Percentiles rank a stretch among this genome's conserved stretches.
Conservation (phyloP, 2,797 vertebrate species). For the Gymnodraco acuticeps region DNA sequence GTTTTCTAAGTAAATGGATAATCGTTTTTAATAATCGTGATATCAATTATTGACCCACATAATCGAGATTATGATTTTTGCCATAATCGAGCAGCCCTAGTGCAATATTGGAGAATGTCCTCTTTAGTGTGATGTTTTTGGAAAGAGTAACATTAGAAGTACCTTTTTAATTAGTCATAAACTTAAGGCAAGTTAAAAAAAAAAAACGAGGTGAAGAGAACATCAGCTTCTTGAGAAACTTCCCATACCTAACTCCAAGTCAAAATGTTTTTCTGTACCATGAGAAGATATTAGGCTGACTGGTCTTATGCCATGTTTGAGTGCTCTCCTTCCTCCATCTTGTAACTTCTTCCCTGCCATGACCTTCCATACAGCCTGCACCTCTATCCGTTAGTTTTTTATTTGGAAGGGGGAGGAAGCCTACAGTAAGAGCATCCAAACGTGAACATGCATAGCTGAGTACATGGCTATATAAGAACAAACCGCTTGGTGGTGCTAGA, state of each 20-base stretch:
- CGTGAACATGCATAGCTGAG: conserved; percentile 57
- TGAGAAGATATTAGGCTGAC: conserved; percentile 5
- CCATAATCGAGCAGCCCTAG: too few relatives aligned
- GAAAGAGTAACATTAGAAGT: neutral
- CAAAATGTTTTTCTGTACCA: neutral
- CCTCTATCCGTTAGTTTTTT: neutral
- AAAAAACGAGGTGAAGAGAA: conserved; percentile 20
- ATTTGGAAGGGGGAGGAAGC: conserved; percentile 16
- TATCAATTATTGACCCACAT: too few relatives aligned
- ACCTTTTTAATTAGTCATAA: neutral
- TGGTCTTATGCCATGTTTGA: conserved; percentile 27
- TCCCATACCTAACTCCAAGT: conserved; percentile 3
- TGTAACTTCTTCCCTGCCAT: neutral
- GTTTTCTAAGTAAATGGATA: too few relatives aligned
- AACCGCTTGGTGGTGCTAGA: conserved; percentile 52
- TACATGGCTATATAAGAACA: conserved; percentile 34
- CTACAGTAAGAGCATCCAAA: conserved; percentile 46
- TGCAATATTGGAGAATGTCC: neutral
- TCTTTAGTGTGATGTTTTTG: neutral
- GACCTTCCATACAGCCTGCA: conserved; percentile 3
- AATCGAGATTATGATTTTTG: too few relatives aligned
- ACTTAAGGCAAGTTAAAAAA: neutral
- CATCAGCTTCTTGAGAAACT: conserved; percentile 22
- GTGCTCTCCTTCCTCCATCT: conserved; percentile 32
- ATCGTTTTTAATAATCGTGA: too few relatives aligned